phyloP scores from a whole-genome alignment of 2,888 invertebrate species.

The Willowsia nigromaculata region DNA sequence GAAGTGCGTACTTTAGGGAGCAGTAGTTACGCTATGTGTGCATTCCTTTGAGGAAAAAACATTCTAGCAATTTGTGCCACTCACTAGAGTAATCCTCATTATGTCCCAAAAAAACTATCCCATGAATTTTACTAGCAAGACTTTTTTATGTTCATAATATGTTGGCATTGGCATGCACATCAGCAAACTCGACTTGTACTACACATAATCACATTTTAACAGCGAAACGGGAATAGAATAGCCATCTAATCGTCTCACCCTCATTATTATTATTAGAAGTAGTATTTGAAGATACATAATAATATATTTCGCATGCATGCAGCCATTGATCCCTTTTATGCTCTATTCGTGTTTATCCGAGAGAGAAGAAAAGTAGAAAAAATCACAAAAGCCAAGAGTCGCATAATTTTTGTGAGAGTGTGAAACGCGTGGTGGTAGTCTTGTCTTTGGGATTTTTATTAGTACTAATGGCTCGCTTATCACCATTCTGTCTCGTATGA shows the following conservation, averaged over 20 bases:
- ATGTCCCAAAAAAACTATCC: background rate
- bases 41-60: background rate
- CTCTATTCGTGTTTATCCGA: background rate
- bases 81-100: background rate
- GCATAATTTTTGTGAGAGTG: background rate
- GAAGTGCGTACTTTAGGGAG: no score
- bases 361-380: background rate
- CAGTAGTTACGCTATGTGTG: background rate
- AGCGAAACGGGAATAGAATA: background rate
- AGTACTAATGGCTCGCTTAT: slow-evolving; percentile 68
- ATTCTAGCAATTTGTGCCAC: background rate
- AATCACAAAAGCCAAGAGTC: background rate
- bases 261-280: background rate
- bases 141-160: background rate
- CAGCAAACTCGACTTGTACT: background rate
- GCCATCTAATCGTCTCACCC: background rate
- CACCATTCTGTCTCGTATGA: background rate
- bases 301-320: background rate
- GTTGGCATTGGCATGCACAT: background rate
- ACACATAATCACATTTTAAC: background rate
- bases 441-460: slow-evolving; percentile 39
- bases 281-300: background rate
- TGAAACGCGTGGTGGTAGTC: background rate
- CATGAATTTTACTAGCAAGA: background rate
- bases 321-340: background rate